phyloP scores from a whole-genome alignment of 53 echinoderm and acorn worm species.

The Glandiceps talaboti region DNA sequence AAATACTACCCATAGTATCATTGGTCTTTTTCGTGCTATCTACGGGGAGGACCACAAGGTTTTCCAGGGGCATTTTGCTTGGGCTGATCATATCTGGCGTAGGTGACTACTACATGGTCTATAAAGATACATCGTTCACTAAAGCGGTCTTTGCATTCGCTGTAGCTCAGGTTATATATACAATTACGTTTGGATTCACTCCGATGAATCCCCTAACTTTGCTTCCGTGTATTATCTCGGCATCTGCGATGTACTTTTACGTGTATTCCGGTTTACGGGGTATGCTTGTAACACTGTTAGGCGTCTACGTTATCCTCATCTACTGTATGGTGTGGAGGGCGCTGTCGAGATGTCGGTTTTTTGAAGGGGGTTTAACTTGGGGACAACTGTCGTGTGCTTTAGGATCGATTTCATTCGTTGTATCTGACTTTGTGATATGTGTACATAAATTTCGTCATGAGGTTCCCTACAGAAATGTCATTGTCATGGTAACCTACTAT shows the following conservation, averaged over 20 bases:
- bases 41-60: too few relatives aligned
- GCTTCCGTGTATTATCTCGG: neutral
- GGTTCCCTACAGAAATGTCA: constrained; percentile 64
- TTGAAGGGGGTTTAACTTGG: constrained; percentile 54
- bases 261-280: constrained; percentile 68
- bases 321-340: constrained; percentile 76
- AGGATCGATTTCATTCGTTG: constrained; percentile 69
- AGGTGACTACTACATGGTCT: constrained; percentile 25
- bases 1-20: too few relatives aligned
- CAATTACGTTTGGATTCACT: constrained; percentile 15
- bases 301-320: constrained; percentile 57
- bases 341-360: constrained; percentile 36
- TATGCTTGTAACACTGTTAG: constrained; percentile 47
- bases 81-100: constrained; percentile 21
- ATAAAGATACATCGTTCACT: constrained; percentile 11
- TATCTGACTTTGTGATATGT: constrained; percentile 77
- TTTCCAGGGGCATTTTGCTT: constrained; percentile 6
- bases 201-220: too few relatives aligned
- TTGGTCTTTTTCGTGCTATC: too few relatives aligned
- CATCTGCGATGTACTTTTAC: constrained; percentile 29
- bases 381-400: constrained; percentile 65
- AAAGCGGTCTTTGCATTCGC: constrained; percentile 15
- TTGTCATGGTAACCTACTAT: constrained; percentile 94
- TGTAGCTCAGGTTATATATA: constrained; percentile 24
- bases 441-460: constrained; percentile 58